Evolutionary conservation across 92 coral and sea anemone genomes (phyloP).

Genomic region (Actinostola sp.): DNA sequence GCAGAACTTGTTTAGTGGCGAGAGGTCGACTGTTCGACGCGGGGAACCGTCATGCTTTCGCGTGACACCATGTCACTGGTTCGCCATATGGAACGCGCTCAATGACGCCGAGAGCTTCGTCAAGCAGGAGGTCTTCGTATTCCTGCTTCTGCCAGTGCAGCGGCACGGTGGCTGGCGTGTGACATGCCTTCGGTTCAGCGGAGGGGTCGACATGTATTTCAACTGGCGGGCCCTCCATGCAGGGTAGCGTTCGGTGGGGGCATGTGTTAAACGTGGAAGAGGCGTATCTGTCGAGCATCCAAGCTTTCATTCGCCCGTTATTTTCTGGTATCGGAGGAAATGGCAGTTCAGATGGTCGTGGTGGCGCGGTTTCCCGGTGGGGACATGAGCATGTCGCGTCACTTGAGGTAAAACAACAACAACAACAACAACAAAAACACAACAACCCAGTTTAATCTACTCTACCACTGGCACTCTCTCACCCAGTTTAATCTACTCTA

Average conservation of each 20-base stretch:
- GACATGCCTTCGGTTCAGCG: conserved; percentile 56
- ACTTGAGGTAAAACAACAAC: no score
- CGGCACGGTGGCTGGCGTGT: conserved; percentile 55
- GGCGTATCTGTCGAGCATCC: conserved; percentile 44
- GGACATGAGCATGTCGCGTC: conserved; percentile 31
- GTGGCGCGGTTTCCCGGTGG: conserved; percentile 28
- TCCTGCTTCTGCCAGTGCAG: conserved; percentile 64
- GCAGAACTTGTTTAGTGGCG: conserved; percentile 38
- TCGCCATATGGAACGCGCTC: conserved; percentile 71
- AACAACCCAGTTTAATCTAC: no score
- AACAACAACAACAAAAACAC: no score
- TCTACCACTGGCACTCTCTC: no score
- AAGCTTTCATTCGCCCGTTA: conserved; percentile 38
- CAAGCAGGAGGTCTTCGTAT: conserved; percentile 61
- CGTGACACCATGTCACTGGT: conserved; percentile 68
- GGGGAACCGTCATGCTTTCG: conserved; percentile 76
- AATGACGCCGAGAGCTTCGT: conserved; percentile 72
- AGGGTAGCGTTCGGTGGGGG: conserved; percentile 38
- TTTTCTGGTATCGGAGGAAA: conserved; percentile 32
- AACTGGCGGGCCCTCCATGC: conserved; percentile 36
- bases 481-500: no score
- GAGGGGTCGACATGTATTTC: conserved; percentile 39
- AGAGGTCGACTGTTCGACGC: conserved; percentile 58
- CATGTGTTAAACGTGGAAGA: conserved; percentile 65
- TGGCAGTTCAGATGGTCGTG: conserved; percentile 32